phyloP scores from a whole-genome alignment of 2,797 vertebrate genomes.

The Poecile montanus region DNA sequence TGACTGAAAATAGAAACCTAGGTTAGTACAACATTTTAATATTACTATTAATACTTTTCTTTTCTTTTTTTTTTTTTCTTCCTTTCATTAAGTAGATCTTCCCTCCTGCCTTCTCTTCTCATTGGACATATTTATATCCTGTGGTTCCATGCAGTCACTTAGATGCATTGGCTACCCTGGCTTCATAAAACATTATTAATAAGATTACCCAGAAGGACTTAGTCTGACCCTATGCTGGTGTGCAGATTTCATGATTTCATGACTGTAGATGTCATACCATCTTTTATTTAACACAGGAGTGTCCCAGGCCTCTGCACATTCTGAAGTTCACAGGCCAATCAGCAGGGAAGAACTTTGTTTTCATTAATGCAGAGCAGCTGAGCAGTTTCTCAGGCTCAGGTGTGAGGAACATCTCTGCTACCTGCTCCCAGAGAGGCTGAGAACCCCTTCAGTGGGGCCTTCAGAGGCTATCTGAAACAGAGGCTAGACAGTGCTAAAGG shows the following conservation, averaged over 20 bases:
- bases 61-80: neutral
- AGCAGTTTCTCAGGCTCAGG: neutral
- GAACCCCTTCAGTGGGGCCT: neutral
- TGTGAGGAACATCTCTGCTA: neutral
- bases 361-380: neutral
- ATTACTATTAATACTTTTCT: neutral
- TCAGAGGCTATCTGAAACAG: no score
- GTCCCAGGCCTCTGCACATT: neutral
- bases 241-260: conserved; percentile 18
- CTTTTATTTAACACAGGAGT: neutral
- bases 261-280: neutral
- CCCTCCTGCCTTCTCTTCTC: neutral
- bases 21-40: neutral
- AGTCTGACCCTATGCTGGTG: neutral
- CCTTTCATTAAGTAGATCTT: neutral
- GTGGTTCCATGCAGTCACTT: neutral
- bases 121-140: neutral
- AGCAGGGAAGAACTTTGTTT: neutral
- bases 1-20: neutral
- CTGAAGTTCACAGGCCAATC: neutral
- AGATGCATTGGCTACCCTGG: neutral
- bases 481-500: no score
- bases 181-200: neutral
- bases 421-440: neutral
- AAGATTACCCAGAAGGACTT: conserved; percentile 3